These are phyloP conservation scores for Chrysolina americana DNA, from an alignment of 2,888 invertebrate species.

Conservation along the genomic window DNA sequence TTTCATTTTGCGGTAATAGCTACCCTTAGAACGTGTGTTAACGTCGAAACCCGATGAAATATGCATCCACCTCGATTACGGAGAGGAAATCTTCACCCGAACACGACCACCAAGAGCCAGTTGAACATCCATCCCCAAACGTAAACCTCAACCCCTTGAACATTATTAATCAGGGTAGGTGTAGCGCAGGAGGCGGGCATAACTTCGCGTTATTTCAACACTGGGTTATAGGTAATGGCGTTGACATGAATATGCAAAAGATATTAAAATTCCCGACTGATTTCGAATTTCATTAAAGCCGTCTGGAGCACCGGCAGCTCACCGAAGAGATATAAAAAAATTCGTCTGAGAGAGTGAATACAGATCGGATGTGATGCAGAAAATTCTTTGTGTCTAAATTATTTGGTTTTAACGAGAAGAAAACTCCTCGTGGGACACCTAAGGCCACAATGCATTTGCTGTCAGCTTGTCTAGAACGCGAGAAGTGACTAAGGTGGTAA, in stretches of 20 bases:
- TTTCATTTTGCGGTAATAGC: neutral
- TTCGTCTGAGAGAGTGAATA: too few species aligned
- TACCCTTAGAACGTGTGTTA: neutral
- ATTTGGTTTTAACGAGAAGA: too few species aligned
- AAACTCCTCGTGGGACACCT: too few species aligned
- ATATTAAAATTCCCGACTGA: constrained; percentile 54
- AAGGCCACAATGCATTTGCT: too few species aligned
- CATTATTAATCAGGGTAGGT: constrained; percentile 30
- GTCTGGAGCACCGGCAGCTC: neutral
- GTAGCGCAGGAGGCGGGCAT: constrained; percentile 23
- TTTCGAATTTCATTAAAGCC: constrained; percentile 52
- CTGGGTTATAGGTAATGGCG: constrained; percentile 47
- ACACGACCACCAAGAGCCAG: neutral
- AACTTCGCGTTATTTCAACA: constrained; percentile 39
- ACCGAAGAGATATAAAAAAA: neutral
- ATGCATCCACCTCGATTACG: constrained; percentile 1
- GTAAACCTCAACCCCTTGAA: neutral
- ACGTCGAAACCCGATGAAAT: neutral
- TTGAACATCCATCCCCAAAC: too few species aligned
- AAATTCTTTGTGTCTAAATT: too few species aligned
- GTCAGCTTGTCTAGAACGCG: too few species aligned
- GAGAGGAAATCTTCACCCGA: neutral
- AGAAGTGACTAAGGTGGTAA: too few species aligned
- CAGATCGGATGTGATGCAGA: too few species aligned
- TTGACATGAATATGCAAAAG: constrained; percentile 55